Base-by-base conservation (phyloP, 2,797 vertebrate genomes). In the Ibycter americanus region DNA sequence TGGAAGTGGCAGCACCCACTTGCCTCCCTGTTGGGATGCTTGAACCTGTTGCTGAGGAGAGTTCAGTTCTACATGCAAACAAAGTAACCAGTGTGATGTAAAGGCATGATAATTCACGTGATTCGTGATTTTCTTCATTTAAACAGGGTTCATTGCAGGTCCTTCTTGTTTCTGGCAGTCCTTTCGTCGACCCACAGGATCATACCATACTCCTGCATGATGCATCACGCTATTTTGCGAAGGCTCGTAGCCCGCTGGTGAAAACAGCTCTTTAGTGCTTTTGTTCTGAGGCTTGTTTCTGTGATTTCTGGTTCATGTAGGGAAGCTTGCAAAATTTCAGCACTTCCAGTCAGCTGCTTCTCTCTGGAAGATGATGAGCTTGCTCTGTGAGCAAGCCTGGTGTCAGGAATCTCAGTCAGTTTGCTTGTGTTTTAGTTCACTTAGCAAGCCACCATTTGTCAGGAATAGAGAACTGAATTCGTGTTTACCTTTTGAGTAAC, bases 121-220 rank as follows among this genome's bases (percentile, higher is more conserved):
- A 55, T 61, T 11, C 61, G 20, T 15, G 62, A 42, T 66, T n/a
- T 44, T 51, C 58, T 61, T 65, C 29, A 3, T 55, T 44, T 32
- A 38, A 58, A 38, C 21, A 36, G 44, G 12, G 51, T 15, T 87
- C 15, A 5, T 4, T 9, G 31, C 58, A 34, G 79, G n/a, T 21
- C 29, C 34, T 14, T 15, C 34, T 14, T 15, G 12, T 40, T 51
- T 10, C 88, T 88, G 76, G 32, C 38, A 11, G 38, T 18, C 55
- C 38, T 51, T 7, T 36, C 3, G 2, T 31, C 0, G 4, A 51
- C 67, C 42, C 16, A 7, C 9, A 4, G 88, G 46, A 9, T 8
- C 19, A 1, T 1, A 0, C 51, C 12, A 0, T 23, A 1, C 63
- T 65, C 40, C 31, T 18, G 51, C 0, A 1, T 11, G 49, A 58